These are phyloP conservation scores for Trichonephila clavipes DNA, from an alignment of 1,140 invertebrate genomes.

Conservation along the genomic window DNA sequence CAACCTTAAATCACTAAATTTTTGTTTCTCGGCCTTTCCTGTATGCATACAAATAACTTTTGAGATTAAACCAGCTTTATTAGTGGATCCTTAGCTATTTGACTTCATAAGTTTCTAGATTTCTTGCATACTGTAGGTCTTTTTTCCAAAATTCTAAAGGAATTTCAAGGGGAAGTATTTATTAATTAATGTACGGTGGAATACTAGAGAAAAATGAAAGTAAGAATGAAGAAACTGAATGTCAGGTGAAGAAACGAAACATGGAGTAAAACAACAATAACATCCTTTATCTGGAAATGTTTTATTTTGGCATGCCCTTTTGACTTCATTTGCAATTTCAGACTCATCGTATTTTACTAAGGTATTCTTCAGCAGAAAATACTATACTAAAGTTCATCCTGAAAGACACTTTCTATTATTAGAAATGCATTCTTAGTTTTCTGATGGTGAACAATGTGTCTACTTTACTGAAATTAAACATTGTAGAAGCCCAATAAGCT, in stretches of 20 bases:
- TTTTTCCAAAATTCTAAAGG: background rate
- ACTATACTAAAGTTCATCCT: too few species aligned
- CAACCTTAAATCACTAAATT: slow-evolving; percentile 10
- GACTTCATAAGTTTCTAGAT: background rate
- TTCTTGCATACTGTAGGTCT: background rate
- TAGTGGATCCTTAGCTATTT: background rate
- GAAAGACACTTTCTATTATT: too few species aligned
- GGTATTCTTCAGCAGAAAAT: too few species aligned
- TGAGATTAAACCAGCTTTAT: background rate
- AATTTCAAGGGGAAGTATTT: background rate
- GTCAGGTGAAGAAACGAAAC: slow-evolving; percentile 12
- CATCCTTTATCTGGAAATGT: slow-evolving; percentile 1
- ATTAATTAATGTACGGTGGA: background rate
- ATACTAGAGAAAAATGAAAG: background rate
- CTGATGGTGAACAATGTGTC: too few species aligned
- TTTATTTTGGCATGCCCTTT: background rate
- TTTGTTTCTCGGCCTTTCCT: slow-evolving; percentile 22
- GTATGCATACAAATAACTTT: slow-evolving; percentile 65
- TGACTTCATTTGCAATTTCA: slow-evolving; percentile 60
- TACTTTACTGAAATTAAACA: too few species aligned
- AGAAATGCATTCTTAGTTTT: too few species aligned
- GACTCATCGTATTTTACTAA: background rate
- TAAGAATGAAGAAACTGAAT: background rate
- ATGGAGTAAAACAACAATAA: background rate
- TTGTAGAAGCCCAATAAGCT: too few species aligned